phyloP scores from a whole-genome alignment of 2,797 vertebrate genomes.

The Dromococcyx pavoninus region DNA sequence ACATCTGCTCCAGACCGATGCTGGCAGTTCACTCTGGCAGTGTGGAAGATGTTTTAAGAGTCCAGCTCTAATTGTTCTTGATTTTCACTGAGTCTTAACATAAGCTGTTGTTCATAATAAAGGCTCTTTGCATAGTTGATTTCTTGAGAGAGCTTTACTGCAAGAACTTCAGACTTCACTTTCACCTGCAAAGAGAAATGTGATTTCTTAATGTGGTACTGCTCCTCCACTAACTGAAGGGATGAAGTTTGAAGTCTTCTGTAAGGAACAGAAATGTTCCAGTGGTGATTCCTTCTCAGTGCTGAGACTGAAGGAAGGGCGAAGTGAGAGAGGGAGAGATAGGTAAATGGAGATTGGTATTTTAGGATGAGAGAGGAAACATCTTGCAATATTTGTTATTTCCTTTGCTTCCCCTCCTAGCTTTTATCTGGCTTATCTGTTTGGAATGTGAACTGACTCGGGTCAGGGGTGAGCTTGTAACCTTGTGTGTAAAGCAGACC shows the following conservation, averaged over 20 bases:
- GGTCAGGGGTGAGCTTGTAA: conserved; percentile 41
- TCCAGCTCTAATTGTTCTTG: conserved; percentile 89
- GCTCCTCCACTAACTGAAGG: background rate
- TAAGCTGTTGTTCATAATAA: conserved; percentile 97
- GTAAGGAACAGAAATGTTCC: background rate
- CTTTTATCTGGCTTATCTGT: conserved; percentile 23
- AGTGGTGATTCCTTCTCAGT: background rate
- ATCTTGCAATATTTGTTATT: background rate
- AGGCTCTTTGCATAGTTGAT: conserved; percentile 99
- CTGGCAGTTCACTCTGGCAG: background rate
- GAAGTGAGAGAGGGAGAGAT: background rate
- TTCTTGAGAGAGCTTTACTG: conserved; percentile 94
- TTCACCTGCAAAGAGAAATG: conserved; percentile 83
- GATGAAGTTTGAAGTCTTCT: background rate
- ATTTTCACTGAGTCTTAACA: conserved; percentile 88
- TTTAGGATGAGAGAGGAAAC: background rate
- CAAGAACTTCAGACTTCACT: conserved; percentile 90
- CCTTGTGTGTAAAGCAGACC: background rate
- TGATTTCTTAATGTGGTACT: background rate
- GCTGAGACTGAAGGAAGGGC: background rate
- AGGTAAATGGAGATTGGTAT: background rate
- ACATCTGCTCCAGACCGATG: background rate
- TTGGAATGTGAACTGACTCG: conserved; percentile 36
- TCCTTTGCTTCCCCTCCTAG: background rate
- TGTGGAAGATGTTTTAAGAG: conserved; percentile 74